Conservation (phyloP, 2,888 invertebrate genomes). For the Amaurobius ferox region DNA sequence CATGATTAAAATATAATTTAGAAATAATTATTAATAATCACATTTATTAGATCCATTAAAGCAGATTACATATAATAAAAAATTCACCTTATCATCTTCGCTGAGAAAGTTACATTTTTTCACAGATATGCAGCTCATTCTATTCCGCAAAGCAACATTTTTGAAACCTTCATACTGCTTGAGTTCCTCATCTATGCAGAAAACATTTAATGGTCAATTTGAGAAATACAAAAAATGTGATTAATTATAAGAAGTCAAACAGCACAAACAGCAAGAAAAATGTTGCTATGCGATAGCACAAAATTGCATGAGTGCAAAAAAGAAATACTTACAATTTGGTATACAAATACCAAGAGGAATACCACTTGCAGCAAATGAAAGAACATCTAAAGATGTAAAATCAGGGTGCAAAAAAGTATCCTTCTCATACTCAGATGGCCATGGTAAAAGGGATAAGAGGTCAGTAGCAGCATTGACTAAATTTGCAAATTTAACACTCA, state of each 20-base stretch:
- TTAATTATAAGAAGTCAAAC: not conserved
- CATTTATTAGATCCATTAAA: no score
- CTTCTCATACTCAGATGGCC: constrained; percentile 90
- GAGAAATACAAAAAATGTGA: no score
- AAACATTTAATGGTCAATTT: not conserved
- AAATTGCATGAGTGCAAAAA: no score
- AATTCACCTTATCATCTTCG: constrained; percentile 58
- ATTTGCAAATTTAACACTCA: constrained; percentile 89
- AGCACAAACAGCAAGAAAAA: not conserved
- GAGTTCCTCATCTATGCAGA: constrained; percentile 94
- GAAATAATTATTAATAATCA: no score
- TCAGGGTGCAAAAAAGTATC: constrained; percentile 93
- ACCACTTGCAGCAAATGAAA: constrained; percentile 94
- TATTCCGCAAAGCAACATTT: constrained; percentile 98
- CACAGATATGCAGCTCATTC: constrained; percentile 86
- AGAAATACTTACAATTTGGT: constrained; percentile 89
- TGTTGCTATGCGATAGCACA: not conserved
- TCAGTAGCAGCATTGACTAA: constrained; percentile 89
- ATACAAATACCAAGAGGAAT: constrained; percentile 98
- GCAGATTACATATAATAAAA: no score
- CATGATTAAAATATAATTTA: no score
- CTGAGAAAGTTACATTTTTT: constrained; percentile 69
- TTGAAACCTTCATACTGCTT: constrained; percentile 97
- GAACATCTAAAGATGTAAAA: constrained; percentile 95
- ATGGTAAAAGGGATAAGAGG: constrained; percentile 88